A percentile compares a stretch with the other conserved stretches of the same genome.
These are phyloP conservation scores for Germaria angustata DNA, from an alignment of 2,888 invertebrate genomes.

Conservation along the genomic window DNA sequence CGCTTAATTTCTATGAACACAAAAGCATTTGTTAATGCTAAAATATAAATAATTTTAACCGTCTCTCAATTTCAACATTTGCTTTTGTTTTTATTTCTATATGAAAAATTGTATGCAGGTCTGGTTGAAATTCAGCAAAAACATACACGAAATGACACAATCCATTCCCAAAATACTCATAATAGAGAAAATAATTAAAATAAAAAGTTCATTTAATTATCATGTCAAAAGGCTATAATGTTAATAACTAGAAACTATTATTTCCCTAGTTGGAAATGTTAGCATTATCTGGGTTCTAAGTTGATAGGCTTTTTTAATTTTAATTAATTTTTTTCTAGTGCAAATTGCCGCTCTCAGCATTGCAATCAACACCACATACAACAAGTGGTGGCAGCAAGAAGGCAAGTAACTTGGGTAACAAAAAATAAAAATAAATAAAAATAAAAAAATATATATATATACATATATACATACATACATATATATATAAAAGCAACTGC, in stretches of 20 bases:
- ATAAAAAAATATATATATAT: background rate
- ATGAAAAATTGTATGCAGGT: background rate
- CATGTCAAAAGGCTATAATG: constrained; percentile 36
- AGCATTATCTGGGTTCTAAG: background rate
- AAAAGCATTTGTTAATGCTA: no score
- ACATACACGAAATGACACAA: background rate
- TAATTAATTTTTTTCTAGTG: constrained; percentile 5
- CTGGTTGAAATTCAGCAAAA: background rate
- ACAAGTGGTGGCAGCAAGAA: constrained; percentile 16
- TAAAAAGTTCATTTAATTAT: constrained; percentile 21
- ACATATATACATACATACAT: background rate
- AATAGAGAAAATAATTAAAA: background rate
- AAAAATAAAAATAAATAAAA: background rate
- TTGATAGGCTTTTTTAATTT: constrained; percentile 2
- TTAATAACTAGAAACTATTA: background rate
- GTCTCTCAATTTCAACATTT: background rate
- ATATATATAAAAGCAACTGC: no score
- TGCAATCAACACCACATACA: constrained; percentile 17
- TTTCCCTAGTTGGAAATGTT: background rate
- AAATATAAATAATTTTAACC: background rate
- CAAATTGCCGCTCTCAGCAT: constrained; percentile 35
- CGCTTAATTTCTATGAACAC: background rate
- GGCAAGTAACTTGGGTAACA: background rate
- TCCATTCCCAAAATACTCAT: constrained; percentile 23
- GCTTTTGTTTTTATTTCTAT: background rate